Base-by-base conservation (phyloP, 2,113 vertebrate species). In the Origma solitaria region DNA sequence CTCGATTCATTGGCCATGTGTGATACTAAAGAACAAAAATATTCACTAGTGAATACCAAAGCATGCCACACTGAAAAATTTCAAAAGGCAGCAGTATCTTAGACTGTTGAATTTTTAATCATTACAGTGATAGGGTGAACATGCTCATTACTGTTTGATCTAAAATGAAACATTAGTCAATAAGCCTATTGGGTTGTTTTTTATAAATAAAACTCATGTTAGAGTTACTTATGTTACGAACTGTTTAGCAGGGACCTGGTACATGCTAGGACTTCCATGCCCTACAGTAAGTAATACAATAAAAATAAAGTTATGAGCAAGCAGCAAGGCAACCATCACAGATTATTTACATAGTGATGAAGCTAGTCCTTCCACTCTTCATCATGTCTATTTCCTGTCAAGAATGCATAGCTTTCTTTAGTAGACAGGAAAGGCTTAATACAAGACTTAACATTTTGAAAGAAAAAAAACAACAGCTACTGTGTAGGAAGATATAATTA, bases 1-100 rank as follows among this genome's bases (percentile, higher is more conserved):
- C 93, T 97, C 4, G 75, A 98, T 86, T 99, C 99, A 6, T 99
- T 99, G 31, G 99, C 99, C 99, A 99, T 99, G 81, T 95, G 54
- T 28, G 75, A 45, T 16, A 2, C 85, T 82, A 20, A 66, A 76
- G 54, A 70, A 77, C 7, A 73, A 73, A 87, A 33, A 17, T 2
- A 72, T 5, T 60, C 33, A 35, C 8, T 7, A 42, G 25, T 30
- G 18, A 86, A 51, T 53, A 49, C 23, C 38, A 30, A 40, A 40
- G 17, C 9, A 22, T 8, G n/a, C 6, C 31, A 17, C 5, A 21
- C 13, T 19, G 35, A 38, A 61, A 85, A 65, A 37, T 1, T 10
- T 7, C 58, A 54, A 54, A 86, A 58, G 15, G 44, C 31, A 71
- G 45, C 0, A 1, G 33, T 27, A 30, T 33, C 27, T 28, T 6